These are phyloP conservation scores for Lophius piscatorius DNA, from an alignment of 2,113 vertebrate genomes.

Conservation along the genomic window DNA sequence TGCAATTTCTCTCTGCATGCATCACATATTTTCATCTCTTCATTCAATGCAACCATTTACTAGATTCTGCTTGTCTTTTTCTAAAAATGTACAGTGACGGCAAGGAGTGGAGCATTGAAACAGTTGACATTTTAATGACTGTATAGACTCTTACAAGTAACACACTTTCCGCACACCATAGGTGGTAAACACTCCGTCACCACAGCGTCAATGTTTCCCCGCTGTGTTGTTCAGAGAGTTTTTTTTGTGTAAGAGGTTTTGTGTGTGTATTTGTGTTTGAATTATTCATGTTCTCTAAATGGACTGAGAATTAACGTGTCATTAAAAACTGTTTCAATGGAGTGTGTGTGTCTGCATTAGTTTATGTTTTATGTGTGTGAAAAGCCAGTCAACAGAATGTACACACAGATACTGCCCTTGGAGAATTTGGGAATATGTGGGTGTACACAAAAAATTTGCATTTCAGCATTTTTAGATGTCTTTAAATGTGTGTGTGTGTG, in stretches of 20 bases:
- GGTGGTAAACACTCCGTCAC: background rate
- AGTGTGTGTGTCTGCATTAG: background rate
- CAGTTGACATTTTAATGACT: background rate
- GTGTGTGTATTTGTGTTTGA: background rate
- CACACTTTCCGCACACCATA: background rate
- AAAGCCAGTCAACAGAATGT: background rate
- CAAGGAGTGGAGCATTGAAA: background rate
- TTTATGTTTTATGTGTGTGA: background rate
- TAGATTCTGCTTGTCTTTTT: background rate
- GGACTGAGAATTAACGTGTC: background rate
- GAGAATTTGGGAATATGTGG: no score
- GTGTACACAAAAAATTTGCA: background rate
- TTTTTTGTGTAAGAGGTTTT: background rate
- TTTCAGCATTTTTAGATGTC: background rate
- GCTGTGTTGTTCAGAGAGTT: background rate
- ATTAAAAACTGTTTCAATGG: background rate
- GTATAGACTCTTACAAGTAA: slow-evolving; percentile 3
- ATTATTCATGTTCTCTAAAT: background rate
- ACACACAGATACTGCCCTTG: slow-evolving; percentile 7
- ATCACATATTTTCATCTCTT: no score
- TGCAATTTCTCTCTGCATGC: background rate
- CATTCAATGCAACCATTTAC: no score
- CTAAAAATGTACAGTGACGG: background rate
- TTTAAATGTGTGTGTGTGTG: background rate
- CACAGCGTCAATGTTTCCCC: background rate